These are phyloP conservation scores for Girardinichthys multiradiatus DNA, from an alignment of 2,113 vertebrate species.

Conservation along the genomic window DNA sequence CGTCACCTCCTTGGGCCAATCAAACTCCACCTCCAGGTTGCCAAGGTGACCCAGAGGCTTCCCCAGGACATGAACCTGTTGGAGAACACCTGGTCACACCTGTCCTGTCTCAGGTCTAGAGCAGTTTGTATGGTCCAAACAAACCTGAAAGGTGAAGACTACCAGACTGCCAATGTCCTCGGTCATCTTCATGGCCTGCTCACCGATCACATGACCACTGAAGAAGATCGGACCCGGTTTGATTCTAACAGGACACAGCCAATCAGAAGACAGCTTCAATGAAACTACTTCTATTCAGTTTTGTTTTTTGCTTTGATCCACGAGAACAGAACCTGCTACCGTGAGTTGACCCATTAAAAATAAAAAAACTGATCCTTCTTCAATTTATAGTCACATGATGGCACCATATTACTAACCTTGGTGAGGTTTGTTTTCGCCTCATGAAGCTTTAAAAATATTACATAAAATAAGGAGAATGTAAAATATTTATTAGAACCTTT, in stretches of 20 bases:
- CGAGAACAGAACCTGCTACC: background rate
- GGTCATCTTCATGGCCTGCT: slow-evolving; percentile 84
- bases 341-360: background rate
- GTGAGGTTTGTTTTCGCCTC: too few species aligned
- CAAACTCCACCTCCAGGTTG: slow-evolving; percentile 84
- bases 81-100: background rate
- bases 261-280: background rate
- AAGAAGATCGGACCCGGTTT: slow-evolving; percentile 72
- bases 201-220: slow-evolving; percentile 86
- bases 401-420: too few species aligned
- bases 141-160: slow-evolving; percentile 59
- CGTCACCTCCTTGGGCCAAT: slow-evolving; percentile 88
- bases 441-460: too few species aligned
- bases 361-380: background rate
- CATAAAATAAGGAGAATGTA: too few species aligned
- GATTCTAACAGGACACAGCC: slow-evolving; percentile 32
- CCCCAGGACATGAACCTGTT: slow-evolving; percentile 81
- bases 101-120: background rate
- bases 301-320: background rate
- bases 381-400: too few species aligned
- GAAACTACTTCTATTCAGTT: too few species aligned
- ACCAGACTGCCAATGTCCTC: slow-evolving; percentile 86
- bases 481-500: too few species aligned
- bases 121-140: background rate
- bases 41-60: slow-evolving; percentile 80